These are phyloP conservation scores for Prinia subflava DNA, from an alignment of 2,113 vertebrate species.

Conservation along the genomic window DNA sequence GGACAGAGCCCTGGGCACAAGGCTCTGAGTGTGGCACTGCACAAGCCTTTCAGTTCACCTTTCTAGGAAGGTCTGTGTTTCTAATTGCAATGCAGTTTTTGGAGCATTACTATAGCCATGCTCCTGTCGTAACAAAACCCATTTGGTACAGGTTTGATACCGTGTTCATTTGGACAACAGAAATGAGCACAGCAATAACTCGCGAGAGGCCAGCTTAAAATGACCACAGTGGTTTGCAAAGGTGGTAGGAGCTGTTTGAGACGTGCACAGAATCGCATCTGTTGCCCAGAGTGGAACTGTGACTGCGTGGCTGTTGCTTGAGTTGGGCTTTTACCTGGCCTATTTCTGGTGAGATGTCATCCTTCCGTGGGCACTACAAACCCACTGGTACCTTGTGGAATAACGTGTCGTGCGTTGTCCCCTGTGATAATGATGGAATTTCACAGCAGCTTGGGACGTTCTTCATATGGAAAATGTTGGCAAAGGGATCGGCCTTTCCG, in stretches of 20 bases:
- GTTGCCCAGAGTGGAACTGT: background rate
- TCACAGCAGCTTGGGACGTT: background rate
- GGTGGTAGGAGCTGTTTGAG: background rate
- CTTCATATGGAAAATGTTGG: background rate
- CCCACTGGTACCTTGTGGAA: background rate
- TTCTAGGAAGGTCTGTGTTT: background rate
- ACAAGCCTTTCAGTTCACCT: background rate
- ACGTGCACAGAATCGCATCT: background rate
- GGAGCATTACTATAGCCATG: rapidly evolving
- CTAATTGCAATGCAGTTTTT: background rate
- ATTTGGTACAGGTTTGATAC: background rate
- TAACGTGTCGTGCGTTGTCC: background rate
- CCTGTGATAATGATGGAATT: background rate
- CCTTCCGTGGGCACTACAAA: background rate
- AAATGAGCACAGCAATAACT: background rate
- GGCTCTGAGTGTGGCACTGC: background rate
- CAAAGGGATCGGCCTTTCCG: background rate
- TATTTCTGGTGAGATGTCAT: background rate
- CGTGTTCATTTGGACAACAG: background rate
- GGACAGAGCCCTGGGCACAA: background rate
- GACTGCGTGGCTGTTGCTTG: background rate
- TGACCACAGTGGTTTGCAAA: background rate
- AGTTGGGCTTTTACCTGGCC: background rate
- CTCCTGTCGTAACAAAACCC: background rate
- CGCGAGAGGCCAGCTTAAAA: background rate